Evolutionary conservation across 2,797 vertebrate genomes (phyloP), one percentile per base, ranked within the genome.

Genomic region (Geotria australis): DNA sequence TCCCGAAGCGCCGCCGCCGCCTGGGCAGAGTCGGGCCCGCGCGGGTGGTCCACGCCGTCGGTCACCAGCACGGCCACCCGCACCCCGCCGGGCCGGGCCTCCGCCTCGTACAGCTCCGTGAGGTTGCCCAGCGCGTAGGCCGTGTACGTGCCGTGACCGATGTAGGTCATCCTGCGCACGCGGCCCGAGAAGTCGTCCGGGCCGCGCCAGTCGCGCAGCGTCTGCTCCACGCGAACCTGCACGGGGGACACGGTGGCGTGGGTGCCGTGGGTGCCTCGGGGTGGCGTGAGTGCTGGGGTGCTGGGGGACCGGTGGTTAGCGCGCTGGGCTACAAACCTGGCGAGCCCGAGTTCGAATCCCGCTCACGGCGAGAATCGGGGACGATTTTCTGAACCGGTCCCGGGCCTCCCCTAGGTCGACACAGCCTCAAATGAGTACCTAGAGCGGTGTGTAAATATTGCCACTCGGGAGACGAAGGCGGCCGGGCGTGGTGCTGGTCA

Each of bases 71-170:
- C 67, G 3, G 64, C 73, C 4, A 85, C 74, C 63, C 79, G 72
- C 7, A 74, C 64, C 9, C 72, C 70, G 58, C 66, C 66, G 24
- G 62, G 66, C 7, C 58, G 66, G 4, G 78, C 78, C 70, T 88
- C 76, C 13, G 60, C 65, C 64, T 69, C 64, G 61, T 89, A 70
- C 57, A 86, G 66, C 15, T 71, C 73, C 0, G 83, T 78, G 58
- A 74, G 73, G 48, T 85, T 86, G 64, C 72, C 70, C 64, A 88
- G 69, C 59, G 81, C 81, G 3, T 83, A 84, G 58, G 78, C 78
- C 46, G 81, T 76, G 63, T 81, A 85, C 14, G 83, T 85, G 61
- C 84, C 81, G 0, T 88, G 81, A 47, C 82, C 81, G 58, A 85
- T 83, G 66, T 80, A 75, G 64, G 49, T 64, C 74, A 82, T 72